Base-by-base conservation (phyloP, 2,797 vertebrate species). In the Sebastes kiyomatsui region DNA sequence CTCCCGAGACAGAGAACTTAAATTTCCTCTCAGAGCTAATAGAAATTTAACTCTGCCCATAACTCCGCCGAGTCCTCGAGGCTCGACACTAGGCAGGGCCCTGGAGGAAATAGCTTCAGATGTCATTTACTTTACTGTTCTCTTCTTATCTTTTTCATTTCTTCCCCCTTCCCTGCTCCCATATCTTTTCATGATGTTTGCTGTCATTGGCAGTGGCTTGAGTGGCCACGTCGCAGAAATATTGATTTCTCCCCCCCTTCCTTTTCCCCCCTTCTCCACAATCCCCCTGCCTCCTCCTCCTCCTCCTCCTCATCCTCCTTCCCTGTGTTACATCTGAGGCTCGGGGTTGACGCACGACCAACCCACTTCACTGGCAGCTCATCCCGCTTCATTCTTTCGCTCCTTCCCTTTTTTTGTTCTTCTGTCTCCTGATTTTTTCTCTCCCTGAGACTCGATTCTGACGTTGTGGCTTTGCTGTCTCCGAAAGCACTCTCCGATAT, bases 131-230 rank as follows among this genome's bases (percentile, higher is more conserved):
- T 95, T 95, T 95, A 95, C 95, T 93, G 94, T 95, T 96, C 94
- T 95, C 92, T 88, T 94, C 95, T 96, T 95, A 96, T 96, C 95
- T 95, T 94, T 95, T 94, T 96, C 94, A 95, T 95, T 96, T 95
- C 91, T 95, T 92, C 86, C 91, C 87, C 86, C 81, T 92, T 89
- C 93, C 91, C 91, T 92, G 90, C 93, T 93, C 90, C 93, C 93
- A 94, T 95, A 96, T 96, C 95, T 95, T 95, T 95, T 96, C 94
- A 96, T 95, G 95, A 96, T 96, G 94, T 95, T 95, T 95, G 94
- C 94, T 94, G 95, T 95, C 95, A 96, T 93, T 94, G 92, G 94
- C 89, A 88, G 91, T 90, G 90, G 94, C 90, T 94, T 93, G 93
- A 96, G 94, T 94, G 93, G 94, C 90, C 93, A 85, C 80, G 82